These are phyloP conservation scores for Octonoba sinensis DNA, from an alignment of 2,888 invertebrate genomes.

Conservation along the genomic window DNA sequence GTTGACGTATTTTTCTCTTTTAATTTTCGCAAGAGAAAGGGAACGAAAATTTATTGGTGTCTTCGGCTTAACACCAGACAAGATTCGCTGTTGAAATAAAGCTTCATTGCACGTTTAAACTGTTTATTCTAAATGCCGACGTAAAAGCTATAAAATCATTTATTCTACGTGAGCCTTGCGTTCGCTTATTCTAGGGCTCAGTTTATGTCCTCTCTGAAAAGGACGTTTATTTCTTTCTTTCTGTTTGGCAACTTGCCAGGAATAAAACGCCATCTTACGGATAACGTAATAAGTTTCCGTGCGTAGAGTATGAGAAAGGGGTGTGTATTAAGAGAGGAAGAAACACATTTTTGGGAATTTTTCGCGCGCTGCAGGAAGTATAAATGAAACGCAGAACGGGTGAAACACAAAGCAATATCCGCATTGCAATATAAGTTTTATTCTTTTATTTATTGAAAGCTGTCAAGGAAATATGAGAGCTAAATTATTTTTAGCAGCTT, in stretches of 20 bases:
- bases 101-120: not conserved
- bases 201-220: not conserved
- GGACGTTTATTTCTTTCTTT: constrained; percentile 15
- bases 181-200: not conserved
- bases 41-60: not conserved
- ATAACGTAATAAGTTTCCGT: constrained; percentile 2
- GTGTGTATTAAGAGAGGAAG: not conserved
- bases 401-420: constrained; percentile 6
- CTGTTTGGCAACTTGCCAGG: constrained; percentile 32
- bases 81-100: not conserved
- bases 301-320: not conserved
- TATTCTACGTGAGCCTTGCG: constrained; percentile 1
- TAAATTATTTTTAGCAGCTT: not conserved
- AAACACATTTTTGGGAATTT: not conserved
- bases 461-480: not conserved
- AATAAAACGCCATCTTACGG: constrained; percentile 22
- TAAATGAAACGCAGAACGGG: constrained; percentile 15
- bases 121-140: constrained; percentile 16
- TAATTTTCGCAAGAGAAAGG: not conserved
- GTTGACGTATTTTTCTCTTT: not conserved
- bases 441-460: not conserved
- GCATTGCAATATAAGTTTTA: constrained; percentile 13
- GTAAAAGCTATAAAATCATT: constrained; percentile 27
- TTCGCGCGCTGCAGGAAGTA: not conserved
- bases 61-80: not conserved